Base-by-base conservation (phyloP, 2,888 invertebrate genomes). In the Drosophila multiciliata region DNA sequence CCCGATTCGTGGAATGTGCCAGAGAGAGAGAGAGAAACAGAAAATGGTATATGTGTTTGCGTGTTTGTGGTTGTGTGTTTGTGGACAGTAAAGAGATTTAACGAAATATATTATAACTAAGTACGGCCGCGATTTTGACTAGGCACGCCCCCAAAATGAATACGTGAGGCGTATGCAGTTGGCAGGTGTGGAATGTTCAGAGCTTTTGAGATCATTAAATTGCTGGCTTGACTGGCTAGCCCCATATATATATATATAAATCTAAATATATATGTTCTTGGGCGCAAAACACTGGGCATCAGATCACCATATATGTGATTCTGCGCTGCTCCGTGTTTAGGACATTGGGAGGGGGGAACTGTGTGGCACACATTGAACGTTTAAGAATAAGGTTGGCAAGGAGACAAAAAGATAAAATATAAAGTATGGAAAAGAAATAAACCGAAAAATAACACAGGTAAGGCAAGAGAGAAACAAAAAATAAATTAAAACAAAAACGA, bases 401-500 rank as follows among this genome's bases (percentile, higher is more conserved):
- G 58, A 59, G 11, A 58, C 29, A 48, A 17, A 29, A 32, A 29
- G 40, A 53, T 33, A 71, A 69, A 33, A 59, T 66, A 71, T 53
- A 61, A 55, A 48, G 50, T 26, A 29, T 38, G 55, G 57, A 67
- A 66, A n/a, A 66, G 71, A 66, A 53, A 52, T 32, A 61, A 69
- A 69, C 69, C 26, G 53, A 45, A 64, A 78, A 75, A 59, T 40
- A 57, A 64, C 52, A 65, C 29, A 66, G 66, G 29, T 60, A 45
- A 55, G 26, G 29, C 71, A 68, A 66, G 42, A 73, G 62, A 55
- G 23, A 66, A 67, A 64, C 36, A 66, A 58, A 64, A 54, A 36
- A 64, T 23, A 72, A 70, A 69, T 62, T 52, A 67, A 83, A 82
- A 84, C 71, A 80, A 85, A 85, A 81, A 71, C 61, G 36, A 66